These are phyloP conservation scores for Hypanus sabinus DNA, from an alignment of 2,113 vertebrate genomes.

Conservation along the genomic window DNA sequence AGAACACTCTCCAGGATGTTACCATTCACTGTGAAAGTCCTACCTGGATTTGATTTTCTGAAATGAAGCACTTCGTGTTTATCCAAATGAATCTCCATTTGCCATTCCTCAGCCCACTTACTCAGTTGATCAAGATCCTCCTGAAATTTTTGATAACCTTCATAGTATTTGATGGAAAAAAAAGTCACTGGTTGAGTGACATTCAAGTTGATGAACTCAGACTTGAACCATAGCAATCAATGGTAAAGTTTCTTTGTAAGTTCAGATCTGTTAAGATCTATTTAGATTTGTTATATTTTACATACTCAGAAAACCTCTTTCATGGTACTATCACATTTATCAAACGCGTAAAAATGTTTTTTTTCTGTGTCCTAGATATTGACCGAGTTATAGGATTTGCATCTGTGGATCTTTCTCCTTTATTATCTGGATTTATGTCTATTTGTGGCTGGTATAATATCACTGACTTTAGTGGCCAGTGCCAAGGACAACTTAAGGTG, in stretches of 20 bases:
- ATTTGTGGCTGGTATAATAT: slow-evolving; percentile 97
- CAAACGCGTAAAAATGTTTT: not conserved
- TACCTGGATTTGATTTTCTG: too few species aligned
- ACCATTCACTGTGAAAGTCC: too few species aligned
- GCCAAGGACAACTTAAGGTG: slow-evolving; percentile 89
- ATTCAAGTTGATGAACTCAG: not conserved
- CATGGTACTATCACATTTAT: not conserved
- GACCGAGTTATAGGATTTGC: slow-evolving; percentile 89
- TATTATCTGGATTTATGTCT: slow-evolving; percentile 82
- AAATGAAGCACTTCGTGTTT: too few species aligned
- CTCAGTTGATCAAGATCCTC: too few species aligned
- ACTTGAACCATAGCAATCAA: not conserved
- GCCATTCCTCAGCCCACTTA: too few species aligned
- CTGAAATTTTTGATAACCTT: too few species aligned
- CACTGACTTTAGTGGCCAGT: slow-evolving; percentile 80
- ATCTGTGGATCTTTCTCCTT: slow-evolving; percentile 80
- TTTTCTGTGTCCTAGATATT: slow-evolving; percentile 56
- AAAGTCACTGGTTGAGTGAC: not conserved
- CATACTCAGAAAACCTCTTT: not conserved
- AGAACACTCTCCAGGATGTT: too few species aligned
- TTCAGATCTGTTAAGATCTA: too few species aligned
- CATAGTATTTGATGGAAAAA: not conserved
- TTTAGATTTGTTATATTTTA: not conserved
- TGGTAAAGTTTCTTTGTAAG: not conserved
- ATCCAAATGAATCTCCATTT: too few species aligned